These are phyloP conservation scores for Mylabris phalerata DNA, from an alignment of 1,140 invertebrate genomes.

Conservation along the genomic window DNA sequence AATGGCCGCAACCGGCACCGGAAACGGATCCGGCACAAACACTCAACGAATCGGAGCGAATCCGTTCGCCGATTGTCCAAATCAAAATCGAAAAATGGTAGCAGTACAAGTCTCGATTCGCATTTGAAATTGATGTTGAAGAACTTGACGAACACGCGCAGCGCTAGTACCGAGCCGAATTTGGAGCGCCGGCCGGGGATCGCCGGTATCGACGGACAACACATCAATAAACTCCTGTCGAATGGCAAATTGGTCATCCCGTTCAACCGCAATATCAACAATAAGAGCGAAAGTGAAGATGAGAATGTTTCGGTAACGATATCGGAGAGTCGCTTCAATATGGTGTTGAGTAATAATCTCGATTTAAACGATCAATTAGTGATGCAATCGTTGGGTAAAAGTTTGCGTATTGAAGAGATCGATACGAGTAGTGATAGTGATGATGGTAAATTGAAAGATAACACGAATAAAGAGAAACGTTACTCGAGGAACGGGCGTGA, in stretches of 20 bases:
- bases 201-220: conserved; percentile 48
- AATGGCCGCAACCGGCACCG: conserved; percentile 33
- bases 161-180: conserved; percentile 45
- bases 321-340: conserved; percentile 48
- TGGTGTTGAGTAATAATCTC: conserved; percentile 48
- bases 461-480: conserved; percentile 30
- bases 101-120: conserved; percentile 72
- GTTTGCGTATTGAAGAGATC: conserved; percentile 36
- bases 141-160: conserved; percentile 44
- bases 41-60: conserved; percentile 23
- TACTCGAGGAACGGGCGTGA: conserved; percentile 23
- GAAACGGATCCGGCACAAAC: conserved; percentile 5
- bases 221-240: conserved; percentile 47
- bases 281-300: conserved; percentile 49
- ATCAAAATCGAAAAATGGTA: conserved; percentile 51
- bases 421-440: conserved; percentile 21
- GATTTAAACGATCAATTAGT: conserved; percentile 47
- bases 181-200: conserved; percentile 52
- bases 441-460: conserved; percentile 23
- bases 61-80: conserved; percentile 42
- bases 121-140: conserved; percentile 53
- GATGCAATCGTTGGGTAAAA: conserved; percentile 45
- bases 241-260: conserved; percentile 50
- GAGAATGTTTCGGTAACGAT: conserved; percentile 47
- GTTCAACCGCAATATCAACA: conserved; percentile 46